These are phyloP conservation scores for Drosophila bocki DNA, from an alignment of 1,140 invertebrate genomes.

Conservation along the genomic window DNA sequence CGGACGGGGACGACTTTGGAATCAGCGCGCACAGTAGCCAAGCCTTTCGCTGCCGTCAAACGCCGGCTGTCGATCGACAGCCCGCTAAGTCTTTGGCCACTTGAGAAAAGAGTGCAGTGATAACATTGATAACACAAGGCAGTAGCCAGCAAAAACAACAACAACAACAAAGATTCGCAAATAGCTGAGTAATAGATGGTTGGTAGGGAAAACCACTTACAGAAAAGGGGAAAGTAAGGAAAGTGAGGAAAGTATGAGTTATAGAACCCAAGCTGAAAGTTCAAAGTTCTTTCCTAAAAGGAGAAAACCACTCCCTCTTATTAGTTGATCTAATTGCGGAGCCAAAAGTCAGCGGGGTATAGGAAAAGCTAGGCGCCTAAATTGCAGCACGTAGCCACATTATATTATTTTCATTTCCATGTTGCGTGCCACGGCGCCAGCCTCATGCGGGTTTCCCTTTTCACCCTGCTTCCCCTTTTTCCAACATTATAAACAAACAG, in stretches of 20 bases:
- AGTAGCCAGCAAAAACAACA: background rate
- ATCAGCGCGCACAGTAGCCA: conserved; percentile 77
- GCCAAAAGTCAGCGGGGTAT: conserved; percentile 33
- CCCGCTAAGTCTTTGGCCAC: conserved; percentile 35
- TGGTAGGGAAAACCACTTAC: background rate
- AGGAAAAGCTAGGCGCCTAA: conserved; percentile 67
- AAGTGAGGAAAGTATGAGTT: background rate
- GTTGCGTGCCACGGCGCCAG: conserved; percentile 72
- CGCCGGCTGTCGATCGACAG: conserved; percentile 37
- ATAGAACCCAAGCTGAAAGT: background rate
- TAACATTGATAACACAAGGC: conserved; percentile 46
- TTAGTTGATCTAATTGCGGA: conserved; percentile 61
- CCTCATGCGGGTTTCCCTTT: conserved; percentile 50
- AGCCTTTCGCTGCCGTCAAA: conserved; percentile 15
- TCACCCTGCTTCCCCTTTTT: background rate
- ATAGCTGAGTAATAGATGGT: background rate
- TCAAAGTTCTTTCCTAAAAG: conserved; percentile 17
- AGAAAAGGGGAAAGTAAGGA: background rate
- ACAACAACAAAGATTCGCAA: conserved; percentile 24
- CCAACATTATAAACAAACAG: conserved; percentile 66
- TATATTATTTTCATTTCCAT: conserved; percentile 69
- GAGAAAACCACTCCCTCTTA: conserved; percentile 24
- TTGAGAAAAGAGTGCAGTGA: conserved; percentile 75
- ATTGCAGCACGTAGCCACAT: conserved; percentile 74
- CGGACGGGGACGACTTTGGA: conserved; percentile 65